phyloP scores from a whole-genome alignment of 2,888 invertebrate species.

The Synergus umbraculus region DNA sequence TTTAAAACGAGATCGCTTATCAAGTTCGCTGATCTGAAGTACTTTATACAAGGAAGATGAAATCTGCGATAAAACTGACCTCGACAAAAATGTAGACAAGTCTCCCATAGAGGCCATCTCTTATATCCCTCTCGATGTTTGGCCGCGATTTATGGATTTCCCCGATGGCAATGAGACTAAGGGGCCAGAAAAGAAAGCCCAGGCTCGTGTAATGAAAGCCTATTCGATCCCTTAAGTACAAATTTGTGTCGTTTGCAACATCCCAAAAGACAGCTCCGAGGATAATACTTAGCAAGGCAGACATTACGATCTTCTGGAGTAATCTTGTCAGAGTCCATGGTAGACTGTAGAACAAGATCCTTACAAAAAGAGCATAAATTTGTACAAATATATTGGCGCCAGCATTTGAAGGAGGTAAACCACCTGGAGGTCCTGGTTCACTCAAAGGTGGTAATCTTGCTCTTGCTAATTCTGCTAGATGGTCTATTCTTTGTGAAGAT shows the following conservation, averaged over 20 bases:
- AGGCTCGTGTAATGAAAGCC: constrained; percentile 93
- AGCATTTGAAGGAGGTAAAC: constrained; percentile 83
- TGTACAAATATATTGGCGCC: constrained; percentile 85
- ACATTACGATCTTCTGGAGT: constrained; percentile 87
- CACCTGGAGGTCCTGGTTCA: constrained; percentile 89
- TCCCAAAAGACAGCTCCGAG: constrained; percentile 95
- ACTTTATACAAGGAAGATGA: neutral
- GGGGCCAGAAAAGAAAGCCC: constrained; percentile 88
- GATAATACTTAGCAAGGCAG: constrained; percentile 89
- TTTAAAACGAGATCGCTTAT: neutral
- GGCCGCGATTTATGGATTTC: constrained; percentile 77
- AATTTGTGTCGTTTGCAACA: constrained; percentile 86
- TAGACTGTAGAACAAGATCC: constrained; percentile 88
- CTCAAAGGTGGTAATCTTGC: constrained; percentile 82
- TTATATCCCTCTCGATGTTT: constrained; percentile 88
- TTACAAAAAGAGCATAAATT: constrained; percentile 83
- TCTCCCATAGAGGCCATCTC: constrained; percentile 88
- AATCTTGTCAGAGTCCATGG: constrained; percentile 90
- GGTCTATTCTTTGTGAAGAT: constrained; percentile 95
- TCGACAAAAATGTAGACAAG: constrained; percentile 88
- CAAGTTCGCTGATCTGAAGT: neutral
- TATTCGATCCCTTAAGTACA: constrained; percentile 86
- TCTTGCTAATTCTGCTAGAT: constrained; percentile 89
- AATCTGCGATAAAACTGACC: constrained; percentile 77
- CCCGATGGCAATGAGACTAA: constrained; percentile 76